Evolutionary conservation across 1,140 invertebrate species (phyloP), one percentile per base, ranked within the genome.

Genomic region (Sycophila sp.): DNA sequence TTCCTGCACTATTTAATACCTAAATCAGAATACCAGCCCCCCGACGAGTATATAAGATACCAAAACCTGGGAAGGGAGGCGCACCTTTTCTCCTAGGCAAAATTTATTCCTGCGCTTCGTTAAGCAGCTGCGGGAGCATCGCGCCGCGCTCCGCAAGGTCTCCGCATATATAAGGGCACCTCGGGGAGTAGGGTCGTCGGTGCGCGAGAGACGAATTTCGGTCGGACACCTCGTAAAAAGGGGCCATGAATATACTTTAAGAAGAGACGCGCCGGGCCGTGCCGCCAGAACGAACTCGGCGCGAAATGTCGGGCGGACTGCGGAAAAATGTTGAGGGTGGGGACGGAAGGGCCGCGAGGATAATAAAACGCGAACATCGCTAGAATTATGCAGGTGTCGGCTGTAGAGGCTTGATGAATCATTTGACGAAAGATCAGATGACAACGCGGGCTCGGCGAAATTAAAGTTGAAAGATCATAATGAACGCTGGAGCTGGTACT

Each of bases 201-300:
- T 15, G 2, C 15, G 4, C 22, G 53, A 47, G 69, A 72, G 73
- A 71, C 63, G 76, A 78, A 78, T 78, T 78, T 78, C 72, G 70
- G 75, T 73, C 67, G 72, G 72, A 67, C 65, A 72, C 49, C 71
- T 75, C 75, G 74, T 76, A 77, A 79, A 75, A 69, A 73, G 11
- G 3, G 3, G 56, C 63, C 71, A 76, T 73, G 72, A 77, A 76
- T 79, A 49, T 24, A 32, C 34, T 53, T 60, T 32, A 62, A 53
- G 17, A 2, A 28, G 30, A 30, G 7, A 15, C 13, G 51, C 17
- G 17, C 42, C 4, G 17, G 24, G 22, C 19, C 19, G 4, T 13
- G 42, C 7, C 42, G 4, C 7, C n/a, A 13, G 5, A 36, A 17
- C 45, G 17, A 55, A 32, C 5, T 30, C 15, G 26, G 8, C 15